Evolutionary conservation across 2,113 vertebrate species (phyloP).

Genomic region (Cisticola juncidis): DNA sequence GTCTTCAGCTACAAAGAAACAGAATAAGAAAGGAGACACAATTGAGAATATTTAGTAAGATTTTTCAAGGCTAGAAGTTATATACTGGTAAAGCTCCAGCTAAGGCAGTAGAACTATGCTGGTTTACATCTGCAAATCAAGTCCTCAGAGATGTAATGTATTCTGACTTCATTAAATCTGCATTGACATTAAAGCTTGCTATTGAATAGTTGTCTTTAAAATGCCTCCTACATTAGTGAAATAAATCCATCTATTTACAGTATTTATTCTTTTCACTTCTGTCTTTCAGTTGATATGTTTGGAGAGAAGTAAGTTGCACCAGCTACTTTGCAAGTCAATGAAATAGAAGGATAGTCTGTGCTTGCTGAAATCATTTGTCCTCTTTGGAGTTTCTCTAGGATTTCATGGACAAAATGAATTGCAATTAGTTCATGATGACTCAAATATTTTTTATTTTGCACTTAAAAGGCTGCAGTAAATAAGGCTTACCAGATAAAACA

Average conservation of each 20-base stretch:
- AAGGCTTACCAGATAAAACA: background rate
- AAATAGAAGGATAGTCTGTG: conserved; percentile 22
- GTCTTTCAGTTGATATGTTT: conserved; percentile 22
- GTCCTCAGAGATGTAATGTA: background rate
- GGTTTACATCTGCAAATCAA: background rate
- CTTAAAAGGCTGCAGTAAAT: background rate
- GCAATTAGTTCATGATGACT: conserved; percentile 12
- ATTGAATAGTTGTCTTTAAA: conserved; percentile 35
- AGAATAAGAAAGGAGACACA: background rate
- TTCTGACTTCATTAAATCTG: conserved; percentile 40
- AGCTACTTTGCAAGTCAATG: conserved; percentile 35
- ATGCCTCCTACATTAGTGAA: conserved; percentile 28
- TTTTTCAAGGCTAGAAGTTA: background rate
- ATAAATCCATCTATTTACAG: conserved; percentile 38
- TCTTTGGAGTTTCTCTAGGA: background rate
- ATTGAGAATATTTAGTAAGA: background rate
- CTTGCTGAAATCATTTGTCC: conserved; percentile 4
- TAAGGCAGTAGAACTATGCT: background rate
- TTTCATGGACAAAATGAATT: background rate
- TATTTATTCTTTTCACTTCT: conserved; percentile 20
- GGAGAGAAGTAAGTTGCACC: conserved; percentile 14
- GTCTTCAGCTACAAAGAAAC: background rate
- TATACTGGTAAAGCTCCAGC: background rate
- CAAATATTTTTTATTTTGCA: conserved; percentile 24
- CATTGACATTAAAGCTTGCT: background rate